phyloP scores from a whole-genome alignment of 2,888 invertebrate species.

The Oligia fasciuncula region DNA sequence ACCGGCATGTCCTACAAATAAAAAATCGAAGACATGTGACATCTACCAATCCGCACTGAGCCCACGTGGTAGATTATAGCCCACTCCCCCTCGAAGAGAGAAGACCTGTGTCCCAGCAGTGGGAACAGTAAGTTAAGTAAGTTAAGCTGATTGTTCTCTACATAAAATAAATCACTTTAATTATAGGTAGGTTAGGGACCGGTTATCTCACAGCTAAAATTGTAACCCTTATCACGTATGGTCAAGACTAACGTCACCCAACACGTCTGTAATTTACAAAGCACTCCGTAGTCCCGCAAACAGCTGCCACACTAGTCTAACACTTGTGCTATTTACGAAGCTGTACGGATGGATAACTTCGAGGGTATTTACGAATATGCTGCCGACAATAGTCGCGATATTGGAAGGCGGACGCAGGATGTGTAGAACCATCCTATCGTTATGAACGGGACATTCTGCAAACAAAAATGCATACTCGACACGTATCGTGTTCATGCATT shows the following conservation, averaged over 20 bases:
- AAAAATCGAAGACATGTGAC: too few relatives aligned
- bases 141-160: too few relatives aligned
- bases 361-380: slow-evolving; percentile 33
- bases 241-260: not conserved
- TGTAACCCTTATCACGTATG: not conserved
- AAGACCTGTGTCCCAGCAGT: too few relatives aligned
- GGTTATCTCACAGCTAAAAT: not conserved
- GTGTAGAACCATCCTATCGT: slow-evolving; percentile 38
- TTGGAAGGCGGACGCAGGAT: slow-evolving; percentile 35
- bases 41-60: too few relatives aligned
- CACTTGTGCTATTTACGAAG: slow-evolving; percentile 35
- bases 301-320: not conserved
- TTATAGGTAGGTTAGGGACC: not conserved
- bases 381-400: slow-evolving; percentile 46
- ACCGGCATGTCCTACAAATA: too few relatives aligned
- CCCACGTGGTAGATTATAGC: too few relatives aligned
- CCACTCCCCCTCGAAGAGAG: too few relatives aligned
- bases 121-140: too few relatives aligned
- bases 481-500: slow-evolving; percentile 1
- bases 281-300: slow-evolving; percentile 3
- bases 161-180: too few relatives aligned
- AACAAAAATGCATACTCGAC: slow-evolving; percentile 32
- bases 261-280: slow-evolving; percentile 19
- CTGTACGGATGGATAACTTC: slow-evolving; percentile 17
- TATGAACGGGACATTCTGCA: slow-evolving; percentile 46